Conservation (phyloP, 64 coral and sea anemone genomes). For the Stylophora pistillata region DNA sequence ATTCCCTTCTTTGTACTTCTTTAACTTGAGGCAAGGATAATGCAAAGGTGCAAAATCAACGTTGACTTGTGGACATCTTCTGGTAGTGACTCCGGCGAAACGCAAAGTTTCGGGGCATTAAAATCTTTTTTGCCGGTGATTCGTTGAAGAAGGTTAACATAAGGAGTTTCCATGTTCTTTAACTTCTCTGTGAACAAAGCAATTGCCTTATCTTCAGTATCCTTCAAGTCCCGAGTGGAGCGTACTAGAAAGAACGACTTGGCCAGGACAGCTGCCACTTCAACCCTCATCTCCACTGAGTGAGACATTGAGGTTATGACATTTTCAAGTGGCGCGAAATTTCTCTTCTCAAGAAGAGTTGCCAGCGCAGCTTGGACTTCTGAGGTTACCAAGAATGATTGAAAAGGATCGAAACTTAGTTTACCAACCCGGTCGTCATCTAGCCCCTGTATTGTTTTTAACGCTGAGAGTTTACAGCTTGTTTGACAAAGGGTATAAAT, state of each 20-base stretch:
- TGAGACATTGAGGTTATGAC: slow-evolving; percentile 12
- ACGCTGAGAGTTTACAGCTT: slow-evolving; percentile 30
- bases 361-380: slow-evolving; percentile 33
- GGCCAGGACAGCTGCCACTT: slow-evolving; percentile 40
- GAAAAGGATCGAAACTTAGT: slow-evolving; percentile 40
- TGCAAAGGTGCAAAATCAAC: slow-evolving; percentile 56
- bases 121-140: slow-evolving; percentile 64
- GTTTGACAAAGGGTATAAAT: slow-evolving; percentile 50
- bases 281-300: slow-evolving; percentile 21
- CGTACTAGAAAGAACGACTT: slow-evolving; percentile 71
- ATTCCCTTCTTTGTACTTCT: slow-evolving; percentile 1
- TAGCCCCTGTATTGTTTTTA: slow-evolving; percentile 44
- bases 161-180: slow-evolving; percentile 18
- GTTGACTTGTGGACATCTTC: slow-evolving; percentile 66
- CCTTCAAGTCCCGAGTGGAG: slow-evolving; percentile 55
- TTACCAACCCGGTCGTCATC: background rate
- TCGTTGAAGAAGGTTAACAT: slow-evolving; percentile 35
- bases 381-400: slow-evolving; percentile 1
- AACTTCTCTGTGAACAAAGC: slow-evolving; percentile 39
- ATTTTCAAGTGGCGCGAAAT: slow-evolving; percentile 15
- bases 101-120: slow-evolving; percentile 21
- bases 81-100: slow-evolving; percentile 64
- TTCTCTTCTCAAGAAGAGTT: slow-evolving; percentile 16
- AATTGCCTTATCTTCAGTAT: slow-evolving; percentile 82
- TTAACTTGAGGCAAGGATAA: slow-evolving; percentile 49